Base-by-base conservation (phyloP, 2,113 vertebrate species). In the Stigmatopora nigra region DNA sequence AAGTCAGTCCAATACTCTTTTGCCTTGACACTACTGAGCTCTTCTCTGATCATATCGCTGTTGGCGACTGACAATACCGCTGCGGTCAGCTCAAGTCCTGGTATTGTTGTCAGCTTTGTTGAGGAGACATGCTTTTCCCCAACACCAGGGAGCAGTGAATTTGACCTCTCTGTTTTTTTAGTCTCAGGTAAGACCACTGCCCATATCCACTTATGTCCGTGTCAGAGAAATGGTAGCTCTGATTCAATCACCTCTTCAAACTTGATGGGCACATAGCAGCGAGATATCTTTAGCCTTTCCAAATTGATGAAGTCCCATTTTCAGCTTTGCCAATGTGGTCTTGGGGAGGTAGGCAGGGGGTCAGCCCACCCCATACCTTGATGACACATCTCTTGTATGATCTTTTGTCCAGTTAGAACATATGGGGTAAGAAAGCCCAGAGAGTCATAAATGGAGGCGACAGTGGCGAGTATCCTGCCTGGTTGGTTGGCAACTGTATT, bases 181-280 rank as follows among this genome's bases (percentile, higher is more conserved):
- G 38, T 68, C 60, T 67, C 48, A 64, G 9, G 12, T 68, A 69
- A 13, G 47, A n/a, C 17, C 47, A 62, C 11, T 64, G 61, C 10
- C 61, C 67, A 68, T 53, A 56, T n/a, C 49, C 63, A 49, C 11
- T n/a, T n/a, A 10, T 16, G 48, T 16, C 17, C 10, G 70, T 64
- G 14, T 72, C 59, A 8, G 64, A 67, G 19, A 67, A 72, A 14
- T 67, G 59, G 7, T 0, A 68, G 15, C 9, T 67, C 64, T 7
- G 3, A 57, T 63, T 48, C 41, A 5, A 16, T 11, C 1, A 49
- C 17, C 0, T 38, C 1, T 53, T 58, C 68, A 52, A 70, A 70
- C 9, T 16, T 25, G n/a, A 2, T 15, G 15, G 15, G 36, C 2
- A 41, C 13, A 36, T 63, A 67, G 13, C 60, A 67, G 3, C n/a